Base-by-base conservation (phyloP, 2,113 vertebrate species). In the Aptenodytes forsteri region DNA sequence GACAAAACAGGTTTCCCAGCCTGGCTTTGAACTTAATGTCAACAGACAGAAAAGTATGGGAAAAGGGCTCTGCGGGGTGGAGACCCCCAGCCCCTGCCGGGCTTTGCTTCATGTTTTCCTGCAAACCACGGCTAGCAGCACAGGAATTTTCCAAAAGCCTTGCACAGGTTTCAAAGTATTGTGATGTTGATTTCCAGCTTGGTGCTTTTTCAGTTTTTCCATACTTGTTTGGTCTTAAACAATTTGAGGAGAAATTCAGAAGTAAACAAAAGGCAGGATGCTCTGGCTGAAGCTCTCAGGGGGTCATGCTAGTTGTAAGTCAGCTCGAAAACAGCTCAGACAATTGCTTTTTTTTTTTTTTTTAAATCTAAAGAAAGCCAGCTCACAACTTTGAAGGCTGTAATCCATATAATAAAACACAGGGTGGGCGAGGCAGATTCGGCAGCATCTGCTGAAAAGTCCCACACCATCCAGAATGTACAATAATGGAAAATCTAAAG, bases 11-110 rank as follows among this genome's bases (percentile, higher is more conserved):
- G 69, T 95, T 95, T 95, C 90, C 86, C 50, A 67, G 62, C 50
- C 89, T 96, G 92, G 80, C 96, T 98, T 97, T 95, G 96, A 97
- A 97, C 81, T 94, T 91, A 91, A 82, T 78, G 83, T 95, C 94
- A 97, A 86, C 96, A 98, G 83, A 82, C 44, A 76, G 76, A 83
- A 64, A 93, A 93, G 42, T 71, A 82, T 88, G 95, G 94, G 94
- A 93, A 97, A 88, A 69, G 25, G 19, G 25, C 42, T 88, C 44
- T 52, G 34, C 3, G 3, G 90, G 71, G 38, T 52, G 56, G 49
- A 71, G 70, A 70, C 19, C 29, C 59, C 13, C 77, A 65, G 19
- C 19, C 34, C 40, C 36, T 58, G 44, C 22, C 3, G 1, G 83
- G 16, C 29, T 88, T 62, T 83, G 72, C 47, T 38, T 30, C 2